A percentile compares a stretch with the other conserved stretches of the same genome.
These are phyloP conservation scores for Loriculus beryllinus DNA, from an alignment of 2,797 vertebrate species.

Conservation along the genomic window DNA sequence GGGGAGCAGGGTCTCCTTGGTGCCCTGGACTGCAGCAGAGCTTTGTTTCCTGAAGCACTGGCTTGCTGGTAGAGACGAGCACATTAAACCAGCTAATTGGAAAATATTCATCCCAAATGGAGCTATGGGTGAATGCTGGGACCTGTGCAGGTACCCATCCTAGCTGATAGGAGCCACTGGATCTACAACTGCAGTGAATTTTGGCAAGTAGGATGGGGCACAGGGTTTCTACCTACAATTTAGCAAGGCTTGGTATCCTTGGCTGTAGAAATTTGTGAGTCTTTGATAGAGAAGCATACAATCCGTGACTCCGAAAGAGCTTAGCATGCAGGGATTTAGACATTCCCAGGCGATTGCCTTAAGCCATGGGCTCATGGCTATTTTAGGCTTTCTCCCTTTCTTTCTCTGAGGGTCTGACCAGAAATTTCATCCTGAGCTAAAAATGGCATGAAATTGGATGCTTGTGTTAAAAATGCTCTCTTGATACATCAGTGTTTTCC, in stretches of 20 bases:
- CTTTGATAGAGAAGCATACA: neutral
- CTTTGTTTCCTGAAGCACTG: neutral
- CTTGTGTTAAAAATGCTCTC: neutral
- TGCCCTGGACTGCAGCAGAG: neutral
- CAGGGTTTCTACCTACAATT: neutral
- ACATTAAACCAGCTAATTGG: neutral
- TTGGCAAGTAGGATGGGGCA: fast-evolving
- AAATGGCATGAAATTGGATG: neutral
- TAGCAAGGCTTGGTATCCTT: neutral
- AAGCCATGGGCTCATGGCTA: neutral
- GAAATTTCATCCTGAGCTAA: conserved; percentile 4
- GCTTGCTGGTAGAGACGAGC: neutral
- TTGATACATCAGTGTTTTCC: neutral
- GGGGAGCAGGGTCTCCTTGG: fast-evolving
- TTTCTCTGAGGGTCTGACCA: neutral
- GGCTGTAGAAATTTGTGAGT: neutral
- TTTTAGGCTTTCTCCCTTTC: conserved; percentile 28
- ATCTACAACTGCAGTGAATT: neutral
- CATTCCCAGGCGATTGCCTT: neutral
- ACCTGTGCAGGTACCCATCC: neutral
- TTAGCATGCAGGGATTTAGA: conserved; percentile 19
- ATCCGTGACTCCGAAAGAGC: neutral
- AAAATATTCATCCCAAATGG: neutral
- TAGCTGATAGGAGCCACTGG: neutral
- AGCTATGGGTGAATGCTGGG: neutral